Evolutionary conservation across 1,140 invertebrate genomes (phyloP), one percentile per base, ranked within the genome.

Genomic region (Dolichoris vasculosae): DNA sequence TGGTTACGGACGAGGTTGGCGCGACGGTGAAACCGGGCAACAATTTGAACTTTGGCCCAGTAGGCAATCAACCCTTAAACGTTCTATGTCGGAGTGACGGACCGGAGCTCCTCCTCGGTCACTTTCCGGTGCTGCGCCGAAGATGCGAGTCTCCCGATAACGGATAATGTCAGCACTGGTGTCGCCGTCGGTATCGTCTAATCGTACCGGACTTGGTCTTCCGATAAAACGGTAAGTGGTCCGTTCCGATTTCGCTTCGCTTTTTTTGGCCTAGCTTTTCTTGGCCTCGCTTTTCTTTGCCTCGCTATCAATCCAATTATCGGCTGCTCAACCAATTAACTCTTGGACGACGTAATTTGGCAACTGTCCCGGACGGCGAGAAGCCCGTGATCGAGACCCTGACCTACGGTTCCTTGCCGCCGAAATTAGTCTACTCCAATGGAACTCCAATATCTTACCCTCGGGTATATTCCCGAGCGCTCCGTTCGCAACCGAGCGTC

Each of bases 41-140:
- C 82, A 88, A 90, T 90, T 91, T 90, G 88, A 92, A 90, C 87
- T 89, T 91, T 88, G 83, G 87, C 88, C 89, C 89, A 92, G 90
- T 92, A 86, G 38, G n/a, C 64, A 38, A 88, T 87, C 88, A 88
- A 89, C 88, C 86, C 88, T 88, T 87, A 59, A 0, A 17, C 48
- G 26, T 38, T 38, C 76, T 38, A 78, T 13, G 51, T 59, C 76
- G n/a, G 20, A 80, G 2, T 1, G n/a, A 73, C 7, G 46, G 46
- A 7, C 43, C 43, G 46, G 17, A 4, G 26, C 43, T 48, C 69
- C 38, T 1, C 0, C 35, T 17, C 35, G 2, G 13, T n/a, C 4
- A 38, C 38, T 35, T 13, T 9, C 17, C 4, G 9, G 40, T 43
- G 40, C 26, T 7, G 3, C 73, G 17, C 35, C 1, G 13, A 26